Conservation (phyloP, 2,113 vertebrate species). For the Carettochelys insculpta region DNA sequence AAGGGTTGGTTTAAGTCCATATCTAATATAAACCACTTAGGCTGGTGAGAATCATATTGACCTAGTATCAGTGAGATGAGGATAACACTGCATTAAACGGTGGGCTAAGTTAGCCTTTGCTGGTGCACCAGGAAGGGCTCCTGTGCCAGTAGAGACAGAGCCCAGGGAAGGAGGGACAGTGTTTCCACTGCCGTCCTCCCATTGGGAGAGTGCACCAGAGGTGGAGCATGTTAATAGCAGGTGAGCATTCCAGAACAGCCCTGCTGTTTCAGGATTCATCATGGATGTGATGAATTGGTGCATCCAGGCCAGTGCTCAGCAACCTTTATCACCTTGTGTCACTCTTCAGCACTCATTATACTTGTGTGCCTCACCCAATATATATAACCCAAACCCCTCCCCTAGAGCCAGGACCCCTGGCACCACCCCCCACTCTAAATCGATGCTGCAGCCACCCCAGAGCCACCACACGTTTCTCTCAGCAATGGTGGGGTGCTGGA, state of each 20-base stretch:
- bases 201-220: not conserved
- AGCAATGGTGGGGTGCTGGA: too few species aligned
- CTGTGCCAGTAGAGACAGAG: accelerated
- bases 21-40: not conserved
- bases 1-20: not conserved
- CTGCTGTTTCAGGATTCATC: not conserved
- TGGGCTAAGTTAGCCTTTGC: accelerated
- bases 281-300: not conserved
- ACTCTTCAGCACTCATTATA: too few species aligned
- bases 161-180: not conserved
- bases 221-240: not conserved
- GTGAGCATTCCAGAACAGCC: not conserved
- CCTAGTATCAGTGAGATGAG: not conserved
- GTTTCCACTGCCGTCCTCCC: not conserved
- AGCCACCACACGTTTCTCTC: too few species aligned
- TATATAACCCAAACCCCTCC: too few species aligned
- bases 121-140: not conserved
- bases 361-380: too few species aligned
- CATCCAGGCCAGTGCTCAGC: too few species aligned
- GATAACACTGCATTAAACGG: not conserved
- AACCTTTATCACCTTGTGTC: too few species aligned
- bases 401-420: too few species aligned
- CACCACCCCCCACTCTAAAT: too few species aligned
- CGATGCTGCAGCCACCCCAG: too few species aligned
- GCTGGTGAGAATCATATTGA: not conserved